These are phyloP conservation scores for Calypte anna DNA, from an alignment of 2,113 vertebrate genomes.

Conservation along the genomic window DNA sequence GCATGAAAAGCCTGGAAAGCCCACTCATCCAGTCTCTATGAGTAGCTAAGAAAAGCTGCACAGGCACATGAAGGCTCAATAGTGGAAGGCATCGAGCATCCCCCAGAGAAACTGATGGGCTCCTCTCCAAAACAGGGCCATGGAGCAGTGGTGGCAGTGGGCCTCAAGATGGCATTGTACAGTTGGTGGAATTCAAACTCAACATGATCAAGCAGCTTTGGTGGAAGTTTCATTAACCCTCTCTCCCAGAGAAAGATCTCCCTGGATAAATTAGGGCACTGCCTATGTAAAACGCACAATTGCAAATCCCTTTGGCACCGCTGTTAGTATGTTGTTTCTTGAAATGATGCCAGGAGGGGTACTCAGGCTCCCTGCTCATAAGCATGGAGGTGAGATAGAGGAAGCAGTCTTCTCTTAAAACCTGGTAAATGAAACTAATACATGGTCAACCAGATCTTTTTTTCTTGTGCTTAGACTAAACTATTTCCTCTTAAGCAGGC, in stretches of 20 bases:
- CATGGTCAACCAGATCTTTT: not conserved
- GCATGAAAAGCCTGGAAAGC: not conserved
- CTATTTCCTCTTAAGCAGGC: not conserved
- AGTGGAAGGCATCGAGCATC: not conserved
- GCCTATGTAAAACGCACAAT: not conserved
- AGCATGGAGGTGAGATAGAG: fast-evolving
- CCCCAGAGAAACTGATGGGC: not conserved
- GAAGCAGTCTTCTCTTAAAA: not conserved
- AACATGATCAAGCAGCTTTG: fast-evolving
- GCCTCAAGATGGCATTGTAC: fast-evolving
- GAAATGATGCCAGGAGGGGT: fast-evolving
- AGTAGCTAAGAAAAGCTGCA: not conserved
- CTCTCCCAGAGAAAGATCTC: not conserved
- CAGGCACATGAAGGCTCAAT: not conserved
- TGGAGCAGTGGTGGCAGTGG: fast-evolving
- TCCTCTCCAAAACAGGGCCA: not conserved
- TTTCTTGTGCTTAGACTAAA: not conserved
- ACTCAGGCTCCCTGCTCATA: not conserved
- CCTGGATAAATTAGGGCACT: not conserved
- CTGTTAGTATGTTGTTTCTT: not conserved
- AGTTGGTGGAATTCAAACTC: not conserved
- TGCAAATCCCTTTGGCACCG: not conserved
- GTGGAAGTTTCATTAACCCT: not conserved
- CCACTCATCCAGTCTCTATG: not conserved
- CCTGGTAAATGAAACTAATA: not conserved